Percentiles rank a stretch among this genome's conserved stretches.
These are phyloP conservation scores for Spea multiplicata DNA, from an alignment of 2,113 vertebrate species.

Conservation along the genomic window DNA sequence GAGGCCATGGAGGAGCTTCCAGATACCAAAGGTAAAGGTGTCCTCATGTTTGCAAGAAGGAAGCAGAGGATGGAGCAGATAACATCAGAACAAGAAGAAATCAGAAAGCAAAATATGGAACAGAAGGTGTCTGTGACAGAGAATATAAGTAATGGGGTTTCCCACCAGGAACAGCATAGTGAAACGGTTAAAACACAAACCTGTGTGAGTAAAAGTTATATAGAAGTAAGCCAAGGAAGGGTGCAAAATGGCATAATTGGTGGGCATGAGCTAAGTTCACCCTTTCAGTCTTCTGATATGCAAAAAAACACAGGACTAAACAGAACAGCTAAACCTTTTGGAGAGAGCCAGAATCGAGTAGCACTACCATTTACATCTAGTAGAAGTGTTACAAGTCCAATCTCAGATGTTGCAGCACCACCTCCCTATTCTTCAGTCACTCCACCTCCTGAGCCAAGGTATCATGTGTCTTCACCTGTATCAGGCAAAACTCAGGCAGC, in stretches of 20 bases:
- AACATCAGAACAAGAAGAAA: slow-evolving; percentile 84
- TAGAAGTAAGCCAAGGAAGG: slow-evolving; percentile 67
- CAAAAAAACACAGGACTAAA: slow-evolving; percentile 61
- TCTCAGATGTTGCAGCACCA: slow-evolving; percentile 70
- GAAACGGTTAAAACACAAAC: slow-evolving; percentile 53
- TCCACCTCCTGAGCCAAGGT: slow-evolving; percentile 66
- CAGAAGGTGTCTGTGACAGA: slow-evolving; percentile 59
- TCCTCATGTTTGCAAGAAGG: slow-evolving; percentile 89
- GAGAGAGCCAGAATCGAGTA: slow-evolving; percentile 64
- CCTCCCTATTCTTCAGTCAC: slow-evolving; percentile 69
- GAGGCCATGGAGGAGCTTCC: slow-evolving; percentile 84
- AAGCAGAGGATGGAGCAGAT: slow-evolving; percentile 92
- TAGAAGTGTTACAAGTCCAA: slow-evolving; percentile 67
- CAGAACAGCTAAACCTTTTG: slow-evolving; percentile 83
- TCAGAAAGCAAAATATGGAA: slow-evolving; percentile 67
- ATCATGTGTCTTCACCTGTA: slow-evolving; percentile 61
- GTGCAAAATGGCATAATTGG: slow-evolving; percentile 72
- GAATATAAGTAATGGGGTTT: slow-evolving; percentile 60
- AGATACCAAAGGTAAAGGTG: slow-evolving; percentile 91
- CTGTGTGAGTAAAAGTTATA: slow-evolving; percentile 68
- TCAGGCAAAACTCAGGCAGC: slow-evolving; percentile 56
- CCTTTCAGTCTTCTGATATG: slow-evolving; percentile 62
- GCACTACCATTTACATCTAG: slow-evolving; percentile 69
- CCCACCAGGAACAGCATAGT: slow-evolving; percentile 62
- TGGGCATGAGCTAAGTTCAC: slow-evolving; percentile 51